phyloP scores from a whole-genome alignment of 2,888 invertebrate genomes.

The Chironomus riparius region DNA sequence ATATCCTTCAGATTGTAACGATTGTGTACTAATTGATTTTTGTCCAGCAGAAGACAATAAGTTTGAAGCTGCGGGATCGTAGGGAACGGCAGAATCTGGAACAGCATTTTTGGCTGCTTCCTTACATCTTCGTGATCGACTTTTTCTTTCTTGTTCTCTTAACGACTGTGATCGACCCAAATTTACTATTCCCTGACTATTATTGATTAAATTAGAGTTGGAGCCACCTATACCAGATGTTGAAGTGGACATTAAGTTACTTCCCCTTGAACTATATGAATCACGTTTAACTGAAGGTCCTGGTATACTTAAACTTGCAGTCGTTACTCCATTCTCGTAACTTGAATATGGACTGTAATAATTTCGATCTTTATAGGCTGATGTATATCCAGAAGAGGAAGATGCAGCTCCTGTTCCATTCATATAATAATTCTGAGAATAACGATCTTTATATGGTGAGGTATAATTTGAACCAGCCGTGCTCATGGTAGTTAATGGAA shows the following conservation, averaged over 20 bases:
- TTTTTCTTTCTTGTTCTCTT: conserved; percentile 42
- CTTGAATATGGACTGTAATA: conserved; percentile 25
- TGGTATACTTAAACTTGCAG: conserved; percentile 39
- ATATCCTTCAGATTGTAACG: conserved; percentile 73
- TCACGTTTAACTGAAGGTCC: conserved; percentile 30
- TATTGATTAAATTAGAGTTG: conserved; percentile 36
- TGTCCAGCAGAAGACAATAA: conserved; percentile 31
- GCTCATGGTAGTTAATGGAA: not conserved
- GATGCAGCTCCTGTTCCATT: not conserved
- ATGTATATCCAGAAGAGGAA: not conserved
- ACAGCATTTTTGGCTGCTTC: conserved; percentile 27
- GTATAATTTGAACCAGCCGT: not conserved
- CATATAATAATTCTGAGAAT: not conserved
- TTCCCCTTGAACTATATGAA: conserved; percentile 29
- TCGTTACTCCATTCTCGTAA: conserved; percentile 42
- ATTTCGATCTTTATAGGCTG: conserved; percentile 21
- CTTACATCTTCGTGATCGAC: conserved; percentile 38
- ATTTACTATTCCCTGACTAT: conserved; percentile 13
- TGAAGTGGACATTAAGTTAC: conserved; percentile 34
- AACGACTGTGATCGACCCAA: conserved; percentile 41
- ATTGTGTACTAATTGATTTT: conserved; percentile 56
- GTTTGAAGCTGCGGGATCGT: conserved; percentile 40
- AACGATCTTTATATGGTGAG: conserved; percentile 25
- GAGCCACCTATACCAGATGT: conserved; percentile 32
- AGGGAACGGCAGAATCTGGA: conserved; percentile 10